Conservation (phyloP, 2,113 vertebrate species). For the Alethe castanea region DNA sequence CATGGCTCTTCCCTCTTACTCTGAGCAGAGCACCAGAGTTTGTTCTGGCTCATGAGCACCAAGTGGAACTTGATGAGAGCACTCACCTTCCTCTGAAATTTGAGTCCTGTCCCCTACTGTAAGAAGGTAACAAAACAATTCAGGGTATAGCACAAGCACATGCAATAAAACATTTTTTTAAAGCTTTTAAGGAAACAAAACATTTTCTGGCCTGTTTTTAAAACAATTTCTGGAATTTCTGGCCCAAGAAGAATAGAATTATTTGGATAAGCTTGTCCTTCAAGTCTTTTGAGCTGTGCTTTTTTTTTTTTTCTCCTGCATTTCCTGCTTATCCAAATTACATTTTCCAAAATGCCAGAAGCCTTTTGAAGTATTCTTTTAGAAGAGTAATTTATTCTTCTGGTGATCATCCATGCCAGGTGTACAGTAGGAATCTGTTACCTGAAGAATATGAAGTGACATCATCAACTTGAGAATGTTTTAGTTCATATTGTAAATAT, state of each 20-base stretch:
- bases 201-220: neutral
- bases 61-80: neutral
- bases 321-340: neutral
- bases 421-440: neutral
- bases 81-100: neutral
- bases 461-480: neutral
- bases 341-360: neutral
- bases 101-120: neutral
- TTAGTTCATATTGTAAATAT: neutral
- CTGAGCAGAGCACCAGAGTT: neutral
- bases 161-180: rapidly evolving
- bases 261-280: neutral
- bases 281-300: neutral
- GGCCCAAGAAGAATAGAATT: neutral
- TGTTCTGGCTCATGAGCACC: neutral
- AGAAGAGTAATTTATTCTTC: neutral
- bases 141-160: neutral
- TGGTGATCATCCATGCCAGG: neutral
- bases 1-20: neutral
- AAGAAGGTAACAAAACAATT: neutral
- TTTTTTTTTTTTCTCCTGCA: neutral
- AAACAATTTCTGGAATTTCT: neutral
- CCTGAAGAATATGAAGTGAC: neutral
- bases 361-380: neutral
- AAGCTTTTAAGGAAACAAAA: neutral